Evolutionary conservation across 2,797 vertebrate species (phyloP).

Genomic region (Botia kubotai): DNA sequence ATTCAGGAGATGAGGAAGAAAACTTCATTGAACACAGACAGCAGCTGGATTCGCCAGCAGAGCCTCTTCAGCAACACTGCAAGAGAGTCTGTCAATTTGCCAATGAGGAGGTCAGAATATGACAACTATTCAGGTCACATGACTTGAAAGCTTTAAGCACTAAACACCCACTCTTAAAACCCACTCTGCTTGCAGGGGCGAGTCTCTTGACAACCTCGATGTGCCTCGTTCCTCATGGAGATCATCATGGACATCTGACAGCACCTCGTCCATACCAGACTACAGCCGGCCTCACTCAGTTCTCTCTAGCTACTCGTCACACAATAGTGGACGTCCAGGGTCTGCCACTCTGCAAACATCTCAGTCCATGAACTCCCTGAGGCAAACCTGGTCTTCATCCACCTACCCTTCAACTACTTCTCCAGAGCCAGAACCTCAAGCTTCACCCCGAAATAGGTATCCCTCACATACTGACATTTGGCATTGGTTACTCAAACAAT

Average conservation of each 20-base stretch:
- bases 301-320: constrained; percentile 77
- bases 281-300: constrained; percentile 79
- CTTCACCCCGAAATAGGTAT: constrained; percentile 84
- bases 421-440: constrained; percentile 48
- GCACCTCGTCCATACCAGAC: constrained; percentile 80
- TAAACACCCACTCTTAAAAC: neutral
- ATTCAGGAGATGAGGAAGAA: constrained; percentile 96
- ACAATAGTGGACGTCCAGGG: constrained; percentile 76
- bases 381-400: constrained; percentile 65
- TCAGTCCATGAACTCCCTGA: constrained; percentile 71
- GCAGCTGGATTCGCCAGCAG: constrained; percentile 94
- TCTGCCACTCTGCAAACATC: constrained; percentile 79
- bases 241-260: constrained; percentile 79
- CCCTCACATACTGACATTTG: constrained; percentile 15
- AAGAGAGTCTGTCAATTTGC: constrained; percentile 75
- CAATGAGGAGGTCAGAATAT: constrained; percentile 87
- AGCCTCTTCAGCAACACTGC: constrained; percentile 72
- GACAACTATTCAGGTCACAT: neutral
- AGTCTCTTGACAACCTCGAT: constrained; percentile 94
- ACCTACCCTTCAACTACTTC: constrained; percentile 60
- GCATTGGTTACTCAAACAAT: neutral
- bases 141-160: neutral
- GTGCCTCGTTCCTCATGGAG: constrained; percentile 80
- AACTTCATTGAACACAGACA: constrained; percentile 86
- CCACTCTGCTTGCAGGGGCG: constrained; percentile 82